A percentile compares a stretch with the other conserved stretches of the same genome.
phyloP scores from a whole-genome alignment of 2,113 vertebrate genomes.

The Delphinapterus leucas region DNA sequence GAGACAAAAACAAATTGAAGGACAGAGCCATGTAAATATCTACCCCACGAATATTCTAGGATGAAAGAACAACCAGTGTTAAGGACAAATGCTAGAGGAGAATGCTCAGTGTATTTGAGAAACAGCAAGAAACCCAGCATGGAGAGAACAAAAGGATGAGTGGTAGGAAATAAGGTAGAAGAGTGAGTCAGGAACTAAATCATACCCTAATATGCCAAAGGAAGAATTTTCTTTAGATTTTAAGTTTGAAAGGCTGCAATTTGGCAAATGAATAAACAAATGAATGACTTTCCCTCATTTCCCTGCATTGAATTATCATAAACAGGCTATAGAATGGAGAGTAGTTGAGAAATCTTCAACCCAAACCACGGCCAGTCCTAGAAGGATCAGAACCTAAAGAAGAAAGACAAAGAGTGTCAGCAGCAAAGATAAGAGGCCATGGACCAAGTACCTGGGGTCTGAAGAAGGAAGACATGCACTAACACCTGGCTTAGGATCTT shows the following conservation, averaged over 20 bases:
- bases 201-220: background rate
- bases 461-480: fast-evolving
- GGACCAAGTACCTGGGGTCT: fast-evolving
- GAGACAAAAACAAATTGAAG: background rate
- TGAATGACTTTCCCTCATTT: background rate
- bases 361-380: background rate
- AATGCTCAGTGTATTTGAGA: background rate
- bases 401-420: background rate
- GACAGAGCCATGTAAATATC: background rate
- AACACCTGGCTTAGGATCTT: background rate
- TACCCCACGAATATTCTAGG: background rate
- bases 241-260: background rate
- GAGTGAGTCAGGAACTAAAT: background rate
- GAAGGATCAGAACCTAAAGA: background rate
- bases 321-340: background rate
- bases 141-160: background rate
- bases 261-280: background rate
- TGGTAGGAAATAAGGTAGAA: background rate
- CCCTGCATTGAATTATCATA: background rate
- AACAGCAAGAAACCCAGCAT: background rate
- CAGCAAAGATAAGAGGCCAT: background rate
- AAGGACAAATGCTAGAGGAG: background rate
- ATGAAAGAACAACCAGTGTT: background rate
- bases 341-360: background rate
- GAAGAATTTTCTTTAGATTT: background rate